phyloP scores from a whole-genome alignment of 2,113 vertebrate species.

The Eublepharis macularius region DNA sequence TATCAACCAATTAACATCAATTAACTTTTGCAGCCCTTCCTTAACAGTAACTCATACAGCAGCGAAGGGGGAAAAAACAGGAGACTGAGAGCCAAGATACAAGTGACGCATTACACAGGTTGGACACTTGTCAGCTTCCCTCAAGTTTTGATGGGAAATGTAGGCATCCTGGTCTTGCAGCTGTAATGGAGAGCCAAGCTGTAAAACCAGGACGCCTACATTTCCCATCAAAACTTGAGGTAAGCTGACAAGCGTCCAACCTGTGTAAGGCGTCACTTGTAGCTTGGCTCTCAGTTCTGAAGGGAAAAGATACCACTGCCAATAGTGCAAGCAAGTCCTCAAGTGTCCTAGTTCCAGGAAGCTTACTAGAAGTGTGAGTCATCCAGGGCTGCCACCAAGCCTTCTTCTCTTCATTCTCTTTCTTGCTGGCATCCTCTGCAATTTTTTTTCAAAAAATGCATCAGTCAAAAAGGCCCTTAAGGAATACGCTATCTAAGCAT shows the following conservation, averaged over 20 bases:
- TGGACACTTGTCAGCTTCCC: no score
- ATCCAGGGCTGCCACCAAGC: constrained; percentile 76
- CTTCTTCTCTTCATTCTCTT: constrained; percentile 55
- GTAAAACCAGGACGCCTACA: no score
- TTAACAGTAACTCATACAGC: background rate
- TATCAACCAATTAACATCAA: no score
- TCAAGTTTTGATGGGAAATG: no score
- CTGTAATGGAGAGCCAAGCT: no score
- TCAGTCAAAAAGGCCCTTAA: background rate
- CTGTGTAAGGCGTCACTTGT: no score
- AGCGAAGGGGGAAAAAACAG: background rate
- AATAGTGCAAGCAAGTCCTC: background rate
- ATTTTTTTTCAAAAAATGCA: background rate
- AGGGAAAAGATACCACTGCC: background rate
- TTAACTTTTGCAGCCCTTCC: background rate
- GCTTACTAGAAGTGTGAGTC: constrained; percentile 64
- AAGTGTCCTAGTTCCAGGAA: background rate
- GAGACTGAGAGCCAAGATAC: no score
- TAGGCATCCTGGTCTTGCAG: no score
- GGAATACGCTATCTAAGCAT: background rate
- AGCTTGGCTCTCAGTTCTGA: background rate
- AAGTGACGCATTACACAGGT: no score
- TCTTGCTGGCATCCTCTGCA: constrained; percentile 58
- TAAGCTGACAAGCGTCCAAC: no score
- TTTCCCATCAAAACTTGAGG: no score